phyloP scores from a whole-genome alignment of 2,797 vertebrate species.

The Dendrocincla tyrannina region DNA sequence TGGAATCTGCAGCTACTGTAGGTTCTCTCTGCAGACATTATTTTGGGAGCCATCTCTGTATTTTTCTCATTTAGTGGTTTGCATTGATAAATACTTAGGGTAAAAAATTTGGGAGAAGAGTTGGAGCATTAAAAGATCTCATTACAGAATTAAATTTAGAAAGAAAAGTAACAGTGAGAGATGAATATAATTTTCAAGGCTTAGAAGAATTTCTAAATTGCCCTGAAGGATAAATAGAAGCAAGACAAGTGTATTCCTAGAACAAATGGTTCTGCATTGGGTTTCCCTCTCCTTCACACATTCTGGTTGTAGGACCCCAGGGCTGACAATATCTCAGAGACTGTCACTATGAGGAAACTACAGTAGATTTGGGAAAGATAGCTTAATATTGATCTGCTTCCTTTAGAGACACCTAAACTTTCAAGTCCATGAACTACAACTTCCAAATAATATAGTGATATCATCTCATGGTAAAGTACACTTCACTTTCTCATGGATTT shows the following conservation, averaged over 20 bases:
- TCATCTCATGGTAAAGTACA: neutral
- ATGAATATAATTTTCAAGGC: neutral
- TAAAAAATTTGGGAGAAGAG: neutral
- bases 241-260: neutral
- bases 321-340: neutral
- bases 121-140: neutral
- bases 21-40: neutral
- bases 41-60: neutral
- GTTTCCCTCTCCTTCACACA: neutral
- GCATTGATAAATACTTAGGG: neutral
- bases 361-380: neutral
- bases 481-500: neutral
- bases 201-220: neutral
- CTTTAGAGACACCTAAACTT: neutral
- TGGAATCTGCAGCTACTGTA: neutral
- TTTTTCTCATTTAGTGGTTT: constrained; percentile 3
- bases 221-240: neutral
- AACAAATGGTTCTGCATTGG: neutral
- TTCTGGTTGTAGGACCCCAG: neutral
- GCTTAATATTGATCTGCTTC: neutral
- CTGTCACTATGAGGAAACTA: neutral
- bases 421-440: neutral
- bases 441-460: neutral
- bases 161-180: neutral
- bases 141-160: constrained; percentile 6